Base-by-base conservation (phyloP, 2,888 invertebrate genomes). In the Venusia cambrica region DNA sequence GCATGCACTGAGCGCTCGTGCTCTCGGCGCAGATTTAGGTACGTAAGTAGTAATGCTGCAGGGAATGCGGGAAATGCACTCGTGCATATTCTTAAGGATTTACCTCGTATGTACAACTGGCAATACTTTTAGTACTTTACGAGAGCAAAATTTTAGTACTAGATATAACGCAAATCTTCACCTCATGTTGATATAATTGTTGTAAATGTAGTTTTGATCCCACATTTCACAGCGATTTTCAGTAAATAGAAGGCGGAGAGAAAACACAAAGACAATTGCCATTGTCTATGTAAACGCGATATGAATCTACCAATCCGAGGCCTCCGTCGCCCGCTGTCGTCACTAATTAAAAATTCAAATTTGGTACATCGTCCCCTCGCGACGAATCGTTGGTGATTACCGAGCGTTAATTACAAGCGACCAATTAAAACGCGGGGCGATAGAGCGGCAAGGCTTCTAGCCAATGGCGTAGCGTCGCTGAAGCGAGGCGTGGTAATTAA, bases 401-500 rank as follows among this genome's bases (percentile, higher is more conserved):
- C 27, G 48, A 57, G 78, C 76, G 79, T 77, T 87, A 87, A 87
- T 87, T 87, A 83, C 76, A 52, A 46, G 58, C 73, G 74, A 75
- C 85, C 85, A 85, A 87, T 85, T 87, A 85, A 80, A 81, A 69
- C 51, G 57, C 60, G 68, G 67, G 69, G 77, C 73, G 78, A 73
- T 66, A 66, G 57, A 61, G 68, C 70, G 66, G 58, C 57, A 60
- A 61, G 38, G 35, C 29, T 28, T 31, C 45, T 62, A 58, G 54
- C 87, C 85, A 84, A 83, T 84, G 51, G 70, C 62, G 58, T 60
- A 50, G 61, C 74, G 62, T 51, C 62, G 56, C 81, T 80, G 78
- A 78, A 78, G 65, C 74, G 59, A 77, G 84, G 80, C 83, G 87
- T 80, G 79, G 85, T 87, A 87, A 87, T 87, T 87, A 87, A 83